Evolutionary conservation across 2,113 vertebrate genomes (phyloP).

Genomic region (Gobio gobio): DNA sequence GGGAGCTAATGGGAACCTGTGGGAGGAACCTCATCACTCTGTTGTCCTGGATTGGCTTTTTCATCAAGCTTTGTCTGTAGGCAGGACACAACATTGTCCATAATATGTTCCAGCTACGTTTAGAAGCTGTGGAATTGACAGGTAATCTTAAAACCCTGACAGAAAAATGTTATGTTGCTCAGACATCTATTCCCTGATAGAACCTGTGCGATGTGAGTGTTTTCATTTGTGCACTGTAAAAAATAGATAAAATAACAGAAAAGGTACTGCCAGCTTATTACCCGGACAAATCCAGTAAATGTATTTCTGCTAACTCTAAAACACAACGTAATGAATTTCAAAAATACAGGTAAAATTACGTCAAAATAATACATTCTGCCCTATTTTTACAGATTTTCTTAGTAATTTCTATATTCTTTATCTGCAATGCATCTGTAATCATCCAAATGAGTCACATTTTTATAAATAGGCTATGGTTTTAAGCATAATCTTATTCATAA

Average conservation of each 20-base stretch:
- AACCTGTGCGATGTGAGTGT: background rate
- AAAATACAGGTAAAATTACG: too few relatives aligned
- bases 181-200: background rate
- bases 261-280: too few relatives aligned
- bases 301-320: too few relatives aligned
- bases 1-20: constrained; percentile 25
- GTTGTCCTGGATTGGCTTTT: background rate
- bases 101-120: background rate
- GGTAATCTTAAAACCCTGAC: background rate
- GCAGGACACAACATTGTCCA: background rate
- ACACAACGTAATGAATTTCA: too few relatives aligned
- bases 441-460: background rate
- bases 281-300: too few relatives aligned
- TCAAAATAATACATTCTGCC: too few relatives aligned
- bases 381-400: too few relatives aligned
- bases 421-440: background rate
- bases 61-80: background rate
- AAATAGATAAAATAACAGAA: too few relatives aligned
- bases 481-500: too few relatives aligned
- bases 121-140: background rate
- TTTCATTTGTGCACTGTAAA: too few relatives aligned
- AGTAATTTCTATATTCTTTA: background rate
- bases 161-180: background rate
- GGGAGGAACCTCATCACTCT: constrained; percentile 35
- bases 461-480: too few relatives aligned